These are phyloP conservation scores for human (Homo sapiens) DNA, from an alignment of 2,113 vertebrate species.

Conservation along the genomic window GRCh38 chr4:150931001-150931500, in stretches of 20 bases:
- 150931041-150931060: neutral
- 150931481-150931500: no score
- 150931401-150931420: neutral
- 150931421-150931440: neutral
- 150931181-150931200: neutral
- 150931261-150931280: neutral
- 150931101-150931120: neutral
- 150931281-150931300: neutral
- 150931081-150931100: neutral
- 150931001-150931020: neutral
- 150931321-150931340: neutral
- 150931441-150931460: neutral
- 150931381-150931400: neutral
- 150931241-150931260: neutral
- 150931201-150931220: neutral
- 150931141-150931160: conserved; percentile 3
- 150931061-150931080: neutral
- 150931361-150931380: neutral
- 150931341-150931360: neutral
- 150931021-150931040: neutral
- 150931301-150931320: neutral
- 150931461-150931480: neutral
- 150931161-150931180: neutral
- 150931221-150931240: neutral
- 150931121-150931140: neutral